Percentiles rank a stretch among this genome's conserved stretches.
Conservation (phyloP, 2,797 vertebrate genomes). For the Intellagama lesueurii region DNA sequence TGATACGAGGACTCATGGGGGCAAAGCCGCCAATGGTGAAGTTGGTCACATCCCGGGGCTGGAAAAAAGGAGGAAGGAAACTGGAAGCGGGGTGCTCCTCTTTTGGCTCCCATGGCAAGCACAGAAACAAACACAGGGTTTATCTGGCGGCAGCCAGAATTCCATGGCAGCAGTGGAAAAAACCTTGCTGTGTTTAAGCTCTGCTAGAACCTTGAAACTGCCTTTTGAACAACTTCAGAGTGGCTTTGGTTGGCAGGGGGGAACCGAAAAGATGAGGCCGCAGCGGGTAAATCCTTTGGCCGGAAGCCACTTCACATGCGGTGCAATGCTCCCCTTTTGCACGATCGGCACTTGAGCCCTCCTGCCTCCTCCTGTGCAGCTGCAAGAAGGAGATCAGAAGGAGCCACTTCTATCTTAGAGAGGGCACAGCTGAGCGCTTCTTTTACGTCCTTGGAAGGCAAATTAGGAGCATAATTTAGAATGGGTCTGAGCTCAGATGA, state of each 20-base stretch:
- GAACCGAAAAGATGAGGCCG: too few relatives aligned
- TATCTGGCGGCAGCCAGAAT: too few relatives aligned
- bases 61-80: background rate
- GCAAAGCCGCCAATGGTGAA: conserved; percentile 91
- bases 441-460: too few relatives aligned
- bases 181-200: too few relatives aligned
- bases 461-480: background rate
- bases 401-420: background rate
- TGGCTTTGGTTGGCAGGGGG: too few relatives aligned
- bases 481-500: background rate
- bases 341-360: too few relatives aligned
- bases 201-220: too few relatives aligned
- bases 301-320: too few relatives aligned
- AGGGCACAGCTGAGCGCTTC: background rate
- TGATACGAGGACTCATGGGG: conserved; percentile 95
- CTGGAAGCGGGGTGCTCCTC: background rate
- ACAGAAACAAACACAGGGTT: background rate
- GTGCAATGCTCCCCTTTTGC: too few relatives aligned
- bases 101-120: background rate
- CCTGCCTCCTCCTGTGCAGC: background rate
- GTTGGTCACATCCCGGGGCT: conserved; percentile 95
- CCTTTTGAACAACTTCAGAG: too few relatives aligned
- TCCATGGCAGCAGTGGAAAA: background rate
- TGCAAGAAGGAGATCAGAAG: background rate
- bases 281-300: too few relatives aligned